Evolutionary conservation across 1,140 invertebrate species (phyloP), one percentile per base, ranked within the genome.

Genomic region (Plodia interpunctella): DNA sequence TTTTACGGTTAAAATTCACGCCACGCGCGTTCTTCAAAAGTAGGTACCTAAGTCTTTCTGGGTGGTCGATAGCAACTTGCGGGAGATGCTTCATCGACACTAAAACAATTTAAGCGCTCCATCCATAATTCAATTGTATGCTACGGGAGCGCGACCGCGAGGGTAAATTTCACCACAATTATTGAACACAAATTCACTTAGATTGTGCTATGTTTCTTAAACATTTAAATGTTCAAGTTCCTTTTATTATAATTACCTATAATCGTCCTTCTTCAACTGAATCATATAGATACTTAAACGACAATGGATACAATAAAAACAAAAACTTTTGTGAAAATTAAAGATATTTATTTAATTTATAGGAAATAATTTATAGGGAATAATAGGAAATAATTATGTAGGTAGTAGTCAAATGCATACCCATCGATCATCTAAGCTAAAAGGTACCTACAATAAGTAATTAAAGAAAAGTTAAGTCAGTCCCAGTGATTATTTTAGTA

Each of bases 51-150:
- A 25, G 21, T 44, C 38, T n/a, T 44, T 44, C 38, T 44, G n/a
- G 2, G 38, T 15, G 2, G 38, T 5, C 38, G n/a, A 11, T 15
- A 10, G n/a, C 13, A n/a, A 15, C 15, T 68, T 59, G 57, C 57
- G 15, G 38, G 32, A 3, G 32, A 60, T 68, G 58, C 53, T 38
- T 51, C 57, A 68, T 66, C 76, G 63, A 68, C 57, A 65, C 44
- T 84, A 83, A 83, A 86, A 78, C 80, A 86, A 86, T 83, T 86
- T 81, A 83, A 70, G 63, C 61, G 72, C 66, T 76, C 71, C 68
- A 65, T 57, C 70, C 63, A 51, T 84, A 82, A 87, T 87, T 63
- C 62, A 82, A 80, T 87, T 73, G 60, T 49, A 30, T 32, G 69
- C 73, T 65, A 62, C 72, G 64, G 70, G 66, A 69, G 64, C 63